Evolutionary conservation across 2,113 vertebrate species (phyloP), one percentile per base, ranked within the genome.

Genomic region (Rhynchomys soricoides): DNA sequence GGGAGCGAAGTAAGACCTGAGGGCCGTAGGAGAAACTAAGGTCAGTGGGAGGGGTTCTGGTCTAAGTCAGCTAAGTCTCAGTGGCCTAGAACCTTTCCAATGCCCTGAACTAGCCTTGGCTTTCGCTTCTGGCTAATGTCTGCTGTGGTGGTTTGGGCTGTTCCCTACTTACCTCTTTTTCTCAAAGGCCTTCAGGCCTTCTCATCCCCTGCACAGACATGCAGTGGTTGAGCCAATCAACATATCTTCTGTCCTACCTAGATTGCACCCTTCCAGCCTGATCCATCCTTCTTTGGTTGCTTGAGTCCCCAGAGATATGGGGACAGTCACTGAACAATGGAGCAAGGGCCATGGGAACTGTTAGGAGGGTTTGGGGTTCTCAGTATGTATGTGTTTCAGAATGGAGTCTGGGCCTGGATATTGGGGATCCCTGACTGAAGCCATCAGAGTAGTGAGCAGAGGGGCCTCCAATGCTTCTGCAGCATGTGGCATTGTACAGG

Each of bases 401-500:
- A 12, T 16, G 16, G 31, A 57, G 16, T 71, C 82, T 57, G 26
- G 50, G 50, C 78, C 71, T 62, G 48, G 75, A 57, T 70, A 13
- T 17, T 5, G 1, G 12, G 22, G 48, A 4, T 10, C 77, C 75
- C 29, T 24, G 37, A 22, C 15, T 43, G n/a, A 55, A n/a, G 34
- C 16, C 62, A 45, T 34, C 40, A 22, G 37, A 31, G 34, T 22
- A 52, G 15, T 40, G 48, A 17, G 3, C 3, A 12, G 45, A 37
- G 50, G 37, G 74, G 19, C 64, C 26, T 8, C 40, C n/a, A 9
- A 3, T 1, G 55, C 3, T 9, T 16, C 26, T 29, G 21, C 21
- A 0, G 29, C 1, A 10, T 9, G 13, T 40, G 34, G 62, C 4
- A 0, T 68, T 29, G 7, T 5, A 22, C 4, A 0, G 43, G n/a